phyloP scores from a whole-genome alignment of 2,113 vertebrate genomes.

The Globicephala melas region DNA sequence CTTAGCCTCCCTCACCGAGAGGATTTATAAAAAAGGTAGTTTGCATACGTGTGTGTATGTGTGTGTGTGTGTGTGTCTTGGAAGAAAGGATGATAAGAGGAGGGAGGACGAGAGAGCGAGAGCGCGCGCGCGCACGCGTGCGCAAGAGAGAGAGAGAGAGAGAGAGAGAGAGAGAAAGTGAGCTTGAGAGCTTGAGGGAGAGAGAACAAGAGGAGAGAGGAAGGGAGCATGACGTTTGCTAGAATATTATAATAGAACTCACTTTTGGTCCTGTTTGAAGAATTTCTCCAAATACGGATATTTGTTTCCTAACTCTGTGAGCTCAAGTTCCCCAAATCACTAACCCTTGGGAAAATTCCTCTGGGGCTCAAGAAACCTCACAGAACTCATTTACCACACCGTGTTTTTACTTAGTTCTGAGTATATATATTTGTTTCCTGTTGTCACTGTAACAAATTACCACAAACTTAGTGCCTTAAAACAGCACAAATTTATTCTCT shows the following conservation, averaged over 20 bases:
- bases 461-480: not conserved
- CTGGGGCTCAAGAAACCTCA: not conserved
- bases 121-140: accelerated
- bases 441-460: not conserved
- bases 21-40: not conserved
- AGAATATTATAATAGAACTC: not conserved
- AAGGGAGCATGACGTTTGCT: not conserved
- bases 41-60: not conserved
- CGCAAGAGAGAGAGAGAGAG: too few species aligned
- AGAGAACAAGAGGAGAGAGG: not conserved
- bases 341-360: not conserved
- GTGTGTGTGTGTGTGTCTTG: too few species aligned
- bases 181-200: not conserved
- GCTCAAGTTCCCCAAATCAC: not conserved
- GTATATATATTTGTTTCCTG: not conserved
- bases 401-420: not conserved
- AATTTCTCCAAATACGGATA: not conserved
- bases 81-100: not conserved
- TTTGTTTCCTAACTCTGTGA: not conserved
- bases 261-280: not conserved
- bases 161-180: too few species aligned
- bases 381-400: not conserved
- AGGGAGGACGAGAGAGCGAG: not conserved
- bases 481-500: not conserved
- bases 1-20: not conserved